These are phyloP conservation scores for Ctenomys sociabilis DNA, from an alignment of 2,113 vertebrate genomes.

Conservation along the genomic window DNA sequence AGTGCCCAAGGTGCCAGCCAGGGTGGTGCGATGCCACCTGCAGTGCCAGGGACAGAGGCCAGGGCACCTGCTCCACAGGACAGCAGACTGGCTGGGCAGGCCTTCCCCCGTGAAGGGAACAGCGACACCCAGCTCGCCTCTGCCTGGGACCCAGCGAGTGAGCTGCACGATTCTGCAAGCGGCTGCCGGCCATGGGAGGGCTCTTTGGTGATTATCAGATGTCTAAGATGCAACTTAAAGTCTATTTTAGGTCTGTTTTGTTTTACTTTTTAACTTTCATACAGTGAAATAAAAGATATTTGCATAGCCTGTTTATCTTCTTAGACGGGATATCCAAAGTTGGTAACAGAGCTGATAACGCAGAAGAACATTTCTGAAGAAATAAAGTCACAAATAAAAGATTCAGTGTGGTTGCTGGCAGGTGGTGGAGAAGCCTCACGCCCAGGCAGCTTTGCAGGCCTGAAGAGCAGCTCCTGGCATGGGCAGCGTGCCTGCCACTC, in stretches of 20 bases:
- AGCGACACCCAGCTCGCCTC: no score
- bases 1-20: no score
- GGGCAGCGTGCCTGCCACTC: no score
- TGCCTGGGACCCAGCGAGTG: no score
- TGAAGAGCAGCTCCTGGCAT: not conserved
- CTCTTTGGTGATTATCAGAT: not conserved
- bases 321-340: not conserved
- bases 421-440: not conserved
- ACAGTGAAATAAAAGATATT: not conserved
- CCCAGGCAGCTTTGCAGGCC: not conserved
- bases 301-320: not conserved
- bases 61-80: no score
- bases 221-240: not conserved
- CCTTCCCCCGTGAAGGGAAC: no score
- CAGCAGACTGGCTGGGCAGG: no score
- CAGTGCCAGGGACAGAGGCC: no score
- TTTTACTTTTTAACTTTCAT: not conserved
- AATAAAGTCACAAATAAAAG: not conserved
- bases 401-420: not conserved
- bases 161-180: no score
- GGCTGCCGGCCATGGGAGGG: no score
- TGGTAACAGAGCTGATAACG: not conserved
- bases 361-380: not conserved
- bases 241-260: not conserved
- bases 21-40: no score